These are phyloP conservation scores for Acrocephalus arundinaceus DNA, from an alignment of 2,113 vertebrate genomes.

Conservation along the genomic window DNA sequence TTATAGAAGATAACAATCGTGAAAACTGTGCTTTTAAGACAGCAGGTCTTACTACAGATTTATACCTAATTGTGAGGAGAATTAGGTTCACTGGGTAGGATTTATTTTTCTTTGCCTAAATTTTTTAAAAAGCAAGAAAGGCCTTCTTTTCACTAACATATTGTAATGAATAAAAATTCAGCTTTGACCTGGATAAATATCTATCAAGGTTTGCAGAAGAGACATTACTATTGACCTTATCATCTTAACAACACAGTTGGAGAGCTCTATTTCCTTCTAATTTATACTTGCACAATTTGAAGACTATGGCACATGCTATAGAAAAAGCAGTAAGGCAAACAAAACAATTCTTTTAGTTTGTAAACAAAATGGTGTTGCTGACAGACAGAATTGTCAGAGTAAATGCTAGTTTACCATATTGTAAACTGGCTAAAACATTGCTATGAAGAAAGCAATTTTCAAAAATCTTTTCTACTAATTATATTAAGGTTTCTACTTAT, in stretches of 20 bases:
- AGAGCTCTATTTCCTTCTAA: not conserved
- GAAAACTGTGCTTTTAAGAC: not conserved
- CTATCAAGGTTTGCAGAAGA: slow-evolving; percentile 25
- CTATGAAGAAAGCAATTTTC: not conserved
- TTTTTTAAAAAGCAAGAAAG: not conserved
- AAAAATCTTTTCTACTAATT: not conserved
- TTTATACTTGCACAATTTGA: not conserved
- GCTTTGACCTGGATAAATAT: slow-evolving; percentile 23
- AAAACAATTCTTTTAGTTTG: slow-evolving; percentile 18
- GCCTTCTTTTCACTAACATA: not conserved
- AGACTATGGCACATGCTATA: not conserved
- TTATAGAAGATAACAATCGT: not conserved
- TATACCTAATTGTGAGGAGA: not conserved
- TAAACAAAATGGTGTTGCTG: slow-evolving; percentile 28
- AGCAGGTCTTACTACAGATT: not conserved
- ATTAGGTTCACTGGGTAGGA: not conserved
- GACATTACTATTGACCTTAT: slow-evolving; percentile 27
- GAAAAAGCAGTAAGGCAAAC: not conserved
- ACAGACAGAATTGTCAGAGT: not conserved
- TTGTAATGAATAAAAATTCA: not conserved
- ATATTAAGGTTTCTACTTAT: not conserved
- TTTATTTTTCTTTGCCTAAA: not conserved
- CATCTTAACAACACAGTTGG: not conserved
- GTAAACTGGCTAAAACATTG: not conserved
- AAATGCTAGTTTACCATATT: not conserved